phyloP scores from a whole-genome alignment of 2,797 vertebrate species.

The Carapus acus region DNA sequence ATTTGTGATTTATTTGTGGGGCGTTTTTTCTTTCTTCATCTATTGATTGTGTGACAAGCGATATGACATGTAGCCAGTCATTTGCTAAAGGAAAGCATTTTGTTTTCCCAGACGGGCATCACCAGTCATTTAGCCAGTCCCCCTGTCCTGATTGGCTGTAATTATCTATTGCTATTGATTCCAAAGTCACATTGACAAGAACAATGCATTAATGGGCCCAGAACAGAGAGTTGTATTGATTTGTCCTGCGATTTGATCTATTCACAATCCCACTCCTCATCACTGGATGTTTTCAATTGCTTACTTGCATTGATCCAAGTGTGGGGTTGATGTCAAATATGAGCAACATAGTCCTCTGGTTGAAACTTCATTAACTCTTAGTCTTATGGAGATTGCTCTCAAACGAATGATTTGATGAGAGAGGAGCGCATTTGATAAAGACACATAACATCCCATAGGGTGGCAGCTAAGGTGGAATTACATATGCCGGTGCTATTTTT shows the following conservation, averaged over 20 bases:
- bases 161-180: slow-evolving; percentile 40
- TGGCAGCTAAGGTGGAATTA: slow-evolving; percentile 1
- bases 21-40: slow-evolving; percentile 25
- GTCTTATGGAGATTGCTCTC: no score
- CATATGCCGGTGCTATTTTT: not conserved
- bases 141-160: slow-evolving; percentile 33
- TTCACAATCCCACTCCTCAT: slow-evolving; percentile 28
- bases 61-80: slow-evolving; percentile 18
- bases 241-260: slow-evolving; percentile 33
- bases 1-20: slow-evolving; percentile 29
- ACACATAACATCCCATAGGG: slow-evolving; percentile 2
- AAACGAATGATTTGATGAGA: slow-evolving; percentile 1
- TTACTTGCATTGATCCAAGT: slow-evolving; percentile 10
- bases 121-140: not conserved
- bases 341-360: not conserved
- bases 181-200: slow-evolving; percentile 30
- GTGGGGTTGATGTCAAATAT: slow-evolving; percentile 10
- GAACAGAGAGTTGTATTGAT: slow-evolving; percentile 43
- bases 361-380: no score
- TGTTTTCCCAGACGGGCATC: slow-evolving; percentile 25
- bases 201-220: slow-evolving; percentile 19
- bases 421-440: not conserved
- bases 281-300: slow-evolving; percentile 33
- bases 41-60: slow-evolving; percentile 22
- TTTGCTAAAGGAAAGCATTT: slow-evolving; percentile 35